phyloP scores from a whole-genome alignment of 2,888 invertebrate species.

The Cephalotes varians region DNA sequence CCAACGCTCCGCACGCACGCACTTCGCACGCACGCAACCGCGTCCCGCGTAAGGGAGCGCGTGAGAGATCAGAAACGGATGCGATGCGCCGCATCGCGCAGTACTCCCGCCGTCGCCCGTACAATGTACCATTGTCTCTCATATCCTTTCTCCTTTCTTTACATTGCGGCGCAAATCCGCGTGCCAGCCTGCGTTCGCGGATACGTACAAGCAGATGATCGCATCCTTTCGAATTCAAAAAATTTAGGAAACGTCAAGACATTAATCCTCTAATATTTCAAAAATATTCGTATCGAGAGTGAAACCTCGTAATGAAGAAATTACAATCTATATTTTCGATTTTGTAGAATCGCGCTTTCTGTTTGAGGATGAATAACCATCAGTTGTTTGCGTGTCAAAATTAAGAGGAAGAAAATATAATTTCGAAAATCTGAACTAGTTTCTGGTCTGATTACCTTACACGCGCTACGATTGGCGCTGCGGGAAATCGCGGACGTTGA shows the following conservation, averaged over 20 bases:
- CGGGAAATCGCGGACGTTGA: constrained; percentile 55
- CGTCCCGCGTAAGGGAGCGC: constrained; percentile 52
- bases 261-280: neutral
- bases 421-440: neutral
- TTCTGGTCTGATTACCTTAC: neutral
- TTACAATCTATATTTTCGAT: neutral
- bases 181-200: neutral
- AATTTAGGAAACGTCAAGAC: neutral
- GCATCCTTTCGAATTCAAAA: neutral
- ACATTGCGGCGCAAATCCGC: neutral
- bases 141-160: constrained; percentile 51
- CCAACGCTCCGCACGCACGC: constrained; percentile 43
- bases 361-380: neutral
- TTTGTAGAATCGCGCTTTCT: neutral
- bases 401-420: neutral
- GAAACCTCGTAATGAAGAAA: neutral
- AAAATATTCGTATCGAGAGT: neutral
- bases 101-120: constrained; percentile 59
- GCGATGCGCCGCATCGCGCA: constrained; percentile 44
- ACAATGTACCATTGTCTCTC: constrained; percentile 82
- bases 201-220: neutral
- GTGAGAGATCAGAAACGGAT: constrained; percentile 79
- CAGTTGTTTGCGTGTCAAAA: too few species aligned
- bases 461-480: constrained; percentile 10
- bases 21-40: constrained; percentile 31